These are phyloP conservation scores for Podiceps cristatus DNA, from an alignment of 2,113 vertebrate species.

Conservation along the genomic window DNA sequence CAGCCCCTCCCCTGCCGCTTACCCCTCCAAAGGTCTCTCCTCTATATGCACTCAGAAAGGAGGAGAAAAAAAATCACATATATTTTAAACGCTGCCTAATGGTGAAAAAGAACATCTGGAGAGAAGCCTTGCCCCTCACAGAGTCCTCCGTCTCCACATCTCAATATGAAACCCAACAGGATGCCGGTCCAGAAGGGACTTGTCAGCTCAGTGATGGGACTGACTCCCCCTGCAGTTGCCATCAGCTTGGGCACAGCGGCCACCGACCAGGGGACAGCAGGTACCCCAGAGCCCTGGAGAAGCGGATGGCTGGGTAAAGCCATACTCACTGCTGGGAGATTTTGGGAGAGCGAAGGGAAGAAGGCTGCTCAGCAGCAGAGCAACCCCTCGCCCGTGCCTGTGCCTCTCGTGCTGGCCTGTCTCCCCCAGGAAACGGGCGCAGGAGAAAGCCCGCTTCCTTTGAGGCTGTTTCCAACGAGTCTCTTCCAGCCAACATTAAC, in stretches of 20 bases:
- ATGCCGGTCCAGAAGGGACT: not conserved
- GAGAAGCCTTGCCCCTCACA: constrained; percentile 1
- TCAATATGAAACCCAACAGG: not conserved
- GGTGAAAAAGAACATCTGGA: constrained; percentile 53
- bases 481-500: constrained; percentile 49
- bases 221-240: fast-evolving
- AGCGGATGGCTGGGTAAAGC: not conserved
- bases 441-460: not conserved
- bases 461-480: not conserved
- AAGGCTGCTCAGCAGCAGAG: not conserved
- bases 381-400: not conserved
- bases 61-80: not conserved
- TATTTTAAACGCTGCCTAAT: constrained; percentile 19
- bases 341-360: not conserved
- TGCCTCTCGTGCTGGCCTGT: not conserved
- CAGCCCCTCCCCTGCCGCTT: not conserved
- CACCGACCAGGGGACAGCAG: not conserved
- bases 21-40: not conserved
- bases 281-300: not conserved
- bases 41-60: not conserved
- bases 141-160: not conserved
- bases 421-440: not conserved
- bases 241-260: not conserved
- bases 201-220: not conserved
- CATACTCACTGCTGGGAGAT: not conserved